phyloP scores from a whole-genome alignment of 2,113 vertebrate species.

The Eublepharis macularius region DNA sequence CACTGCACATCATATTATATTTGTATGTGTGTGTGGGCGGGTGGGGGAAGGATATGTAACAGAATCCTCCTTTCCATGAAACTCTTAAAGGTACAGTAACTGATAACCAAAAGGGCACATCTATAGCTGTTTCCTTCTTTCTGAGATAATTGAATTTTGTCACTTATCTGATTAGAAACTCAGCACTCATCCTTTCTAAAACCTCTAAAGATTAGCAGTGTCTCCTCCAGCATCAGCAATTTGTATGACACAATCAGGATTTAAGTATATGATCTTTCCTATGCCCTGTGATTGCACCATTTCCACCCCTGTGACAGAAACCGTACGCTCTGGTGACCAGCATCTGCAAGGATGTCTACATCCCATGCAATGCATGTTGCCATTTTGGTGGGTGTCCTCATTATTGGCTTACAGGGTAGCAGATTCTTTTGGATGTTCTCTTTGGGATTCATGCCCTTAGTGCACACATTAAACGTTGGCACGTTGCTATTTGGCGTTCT shows the following conservation, averaged over 20 bases:
- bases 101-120: not conserved
- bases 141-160: not conserved
- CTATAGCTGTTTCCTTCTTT: not conserved
- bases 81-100: not conserved
- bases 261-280: not conserved
- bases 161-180: not conserved
- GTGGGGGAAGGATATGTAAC: not conserved
- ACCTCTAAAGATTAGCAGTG: not conserved
- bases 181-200: not conserved
- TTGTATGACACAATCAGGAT: not conserved
- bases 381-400: not conserved
- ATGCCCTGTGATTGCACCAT: not conserved
- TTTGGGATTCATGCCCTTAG: not conserved
- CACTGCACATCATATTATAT: not conserved
- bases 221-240: not conserved
- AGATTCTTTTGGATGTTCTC: slow-evolving; percentile 35
- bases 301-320: not conserved
- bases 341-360: not conserved
- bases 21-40: too few species aligned
- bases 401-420: not conserved
- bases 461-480: not conserved
- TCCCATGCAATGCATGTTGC: not conserved
- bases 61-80: not conserved
- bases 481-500: not conserved
- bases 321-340: not conserved